Evolutionary conservation across 2,113 vertebrate species (phyloP).

Genomic region (Ceuthmochares aereus): DNA sequence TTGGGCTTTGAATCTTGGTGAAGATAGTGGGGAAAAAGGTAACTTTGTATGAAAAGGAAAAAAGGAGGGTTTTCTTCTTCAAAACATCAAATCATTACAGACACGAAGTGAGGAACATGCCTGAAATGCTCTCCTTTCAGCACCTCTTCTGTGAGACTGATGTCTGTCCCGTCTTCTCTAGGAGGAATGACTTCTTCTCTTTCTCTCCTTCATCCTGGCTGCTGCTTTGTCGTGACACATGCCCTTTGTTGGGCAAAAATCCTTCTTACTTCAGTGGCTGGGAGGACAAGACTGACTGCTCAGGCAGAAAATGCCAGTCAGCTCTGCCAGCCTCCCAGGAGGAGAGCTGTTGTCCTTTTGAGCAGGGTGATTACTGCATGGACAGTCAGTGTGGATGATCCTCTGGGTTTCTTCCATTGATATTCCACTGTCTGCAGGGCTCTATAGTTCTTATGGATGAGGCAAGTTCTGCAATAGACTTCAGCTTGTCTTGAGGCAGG

Average conservation of each 20-base stretch:
- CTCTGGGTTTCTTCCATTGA: not conserved
- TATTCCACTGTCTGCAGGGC: not conserved
- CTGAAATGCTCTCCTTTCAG: not conserved
- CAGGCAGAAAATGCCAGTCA: not conserved
- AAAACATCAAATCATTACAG: not conserved
- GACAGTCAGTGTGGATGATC: too few relatives aligned
- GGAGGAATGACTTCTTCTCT: not conserved
- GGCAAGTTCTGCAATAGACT: not conserved
- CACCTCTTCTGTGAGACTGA: not conserved
- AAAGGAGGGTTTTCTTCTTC: not conserved
- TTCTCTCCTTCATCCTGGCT: not conserved
- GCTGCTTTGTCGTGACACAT: not conserved
- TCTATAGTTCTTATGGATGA: not conserved
- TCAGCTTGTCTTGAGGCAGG: not conserved
- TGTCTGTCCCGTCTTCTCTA: not conserved
- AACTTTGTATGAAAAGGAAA: not conserved
- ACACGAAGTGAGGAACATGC: accelerated
- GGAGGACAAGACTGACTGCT: not conserved
- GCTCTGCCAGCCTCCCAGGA: not conserved
- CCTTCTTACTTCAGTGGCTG: accelerated
- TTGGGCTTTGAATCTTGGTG: not conserved
- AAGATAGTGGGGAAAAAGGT: not conserved
- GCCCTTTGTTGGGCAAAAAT: not conserved
- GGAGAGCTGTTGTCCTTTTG: not conserved
- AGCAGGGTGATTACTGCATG: accelerated